Conservation (phyloP, 2,113 vertebrate species). For the Ginglymostoma cirratum region DNA sequence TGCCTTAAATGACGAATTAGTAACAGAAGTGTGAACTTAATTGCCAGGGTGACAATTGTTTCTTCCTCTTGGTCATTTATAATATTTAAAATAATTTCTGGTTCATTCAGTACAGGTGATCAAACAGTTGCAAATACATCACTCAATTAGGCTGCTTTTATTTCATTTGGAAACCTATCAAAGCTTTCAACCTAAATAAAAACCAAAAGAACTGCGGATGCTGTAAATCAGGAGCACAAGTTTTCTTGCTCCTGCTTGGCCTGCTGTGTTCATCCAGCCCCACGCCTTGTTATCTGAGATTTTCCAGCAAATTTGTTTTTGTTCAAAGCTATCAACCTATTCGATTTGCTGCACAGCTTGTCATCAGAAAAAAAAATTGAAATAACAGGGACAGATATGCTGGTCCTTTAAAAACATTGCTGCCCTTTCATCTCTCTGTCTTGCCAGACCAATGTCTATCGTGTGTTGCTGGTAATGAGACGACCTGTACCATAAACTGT, state of each 20-base stretch:
- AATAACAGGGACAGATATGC: neutral
- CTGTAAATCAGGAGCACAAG: too few relatives aligned
- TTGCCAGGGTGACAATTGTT: neutral
- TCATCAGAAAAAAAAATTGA: neutral
- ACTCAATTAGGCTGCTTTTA: neutral
- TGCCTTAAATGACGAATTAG: neutral
- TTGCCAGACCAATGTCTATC: neutral
- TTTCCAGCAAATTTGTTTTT: too few relatives aligned
- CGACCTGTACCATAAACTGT: neutral
- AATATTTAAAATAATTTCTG: neutral
- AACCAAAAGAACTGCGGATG: too few relatives aligned
- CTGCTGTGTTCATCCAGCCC: too few relatives aligned
- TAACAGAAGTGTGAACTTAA: neutral
- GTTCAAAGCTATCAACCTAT: neutral
- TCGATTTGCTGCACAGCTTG: neutral
- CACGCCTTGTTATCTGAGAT: too few relatives aligned
- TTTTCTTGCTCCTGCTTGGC: too few relatives aligned
- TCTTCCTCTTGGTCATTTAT: neutral
- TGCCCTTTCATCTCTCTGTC: neutral
- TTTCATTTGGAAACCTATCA: neutral
- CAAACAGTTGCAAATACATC: neutral
- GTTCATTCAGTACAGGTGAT: neutral
- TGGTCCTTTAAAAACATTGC: neutral
- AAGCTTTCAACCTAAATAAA: neutral
- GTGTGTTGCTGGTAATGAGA: neutral